Percentiles rank a stretch among this genome's conserved stretches.
These are phyloP conservation scores for Poecilia wingei DNA, from an alignment of 2,797 vertebrate species.

Conservation along the genomic window DNA sequence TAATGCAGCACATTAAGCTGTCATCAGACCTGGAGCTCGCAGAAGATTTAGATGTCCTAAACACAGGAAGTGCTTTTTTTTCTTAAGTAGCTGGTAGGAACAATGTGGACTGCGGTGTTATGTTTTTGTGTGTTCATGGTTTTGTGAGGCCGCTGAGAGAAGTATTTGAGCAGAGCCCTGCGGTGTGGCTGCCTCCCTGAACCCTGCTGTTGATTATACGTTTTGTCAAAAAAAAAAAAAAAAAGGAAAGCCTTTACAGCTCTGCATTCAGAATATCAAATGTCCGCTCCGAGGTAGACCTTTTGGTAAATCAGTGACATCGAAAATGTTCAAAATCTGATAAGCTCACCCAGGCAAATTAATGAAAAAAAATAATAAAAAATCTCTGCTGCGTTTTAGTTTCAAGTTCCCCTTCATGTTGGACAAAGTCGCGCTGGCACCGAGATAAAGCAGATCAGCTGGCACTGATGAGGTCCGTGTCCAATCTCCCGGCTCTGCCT, in stretches of 20 bases:
- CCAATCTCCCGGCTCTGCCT: slow-evolving; percentile 52
- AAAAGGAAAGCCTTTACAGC: slow-evolving; percentile 50
- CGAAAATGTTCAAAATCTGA: slow-evolving; percentile 13
- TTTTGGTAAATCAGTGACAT: slow-evolving; percentile 42
- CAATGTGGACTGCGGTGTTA: slow-evolving; percentile 20
- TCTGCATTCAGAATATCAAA: slow-evolving; percentile 54
- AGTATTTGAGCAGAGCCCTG: slow-evolving; percentile 56
- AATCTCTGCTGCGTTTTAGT: slow-evolving; percentile 25
- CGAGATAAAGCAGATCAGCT: slow-evolving; percentile 60
- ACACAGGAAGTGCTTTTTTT: slow-evolving; percentile 39
- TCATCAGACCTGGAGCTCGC: slow-evolving; percentile 21
- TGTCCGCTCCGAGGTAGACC: slow-evolving; percentile 69
- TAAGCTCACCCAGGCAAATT: neutral
- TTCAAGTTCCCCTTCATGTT: slow-evolving; percentile 38
- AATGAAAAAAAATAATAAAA: slow-evolving; percentile 7
- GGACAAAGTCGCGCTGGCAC: slow-evolving; percentile 41
- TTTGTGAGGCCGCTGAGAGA: slow-evolving; percentile 28
- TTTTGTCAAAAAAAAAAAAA: slow-evolving; percentile 39
- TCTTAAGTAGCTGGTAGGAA: slow-evolving; percentile 31
- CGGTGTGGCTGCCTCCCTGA: slow-evolving; percentile 63
- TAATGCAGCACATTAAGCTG: slow-evolving; percentile 20
- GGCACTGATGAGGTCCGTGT: slow-evolving; percentile 51
- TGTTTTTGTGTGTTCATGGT: slow-evolving; percentile 26
- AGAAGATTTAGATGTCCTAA: slow-evolving; percentile 29
- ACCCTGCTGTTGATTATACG: slow-evolving; percentile 64